Evolutionary conservation across 2,797 vertebrate species (phyloP), one percentile per base, ranked within the genome.

Genomic region (Myoxocephalus aenaeus): DNA sequence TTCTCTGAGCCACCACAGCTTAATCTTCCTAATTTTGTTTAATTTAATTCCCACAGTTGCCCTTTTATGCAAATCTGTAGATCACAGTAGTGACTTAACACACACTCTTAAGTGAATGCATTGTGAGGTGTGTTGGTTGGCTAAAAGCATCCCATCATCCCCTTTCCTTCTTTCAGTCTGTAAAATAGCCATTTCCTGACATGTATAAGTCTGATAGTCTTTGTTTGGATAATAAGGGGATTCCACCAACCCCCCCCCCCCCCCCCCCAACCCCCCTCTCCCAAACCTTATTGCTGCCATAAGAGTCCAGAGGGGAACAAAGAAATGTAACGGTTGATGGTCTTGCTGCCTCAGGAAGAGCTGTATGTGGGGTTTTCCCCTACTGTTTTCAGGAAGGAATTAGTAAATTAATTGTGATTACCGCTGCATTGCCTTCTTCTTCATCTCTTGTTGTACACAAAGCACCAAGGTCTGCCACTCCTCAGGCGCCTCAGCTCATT

Each of bases 331-430:
- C 71, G 78, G 69, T 66, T 80, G 75, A 57, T 68, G 71, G 81
- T 83, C 75, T 77, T 74, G 58, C 62, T 79, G 78, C 68, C 82
- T 83, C 66, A 11, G 81, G 87, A 86, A 66, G 48, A 78, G 53
- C 77, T 77, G 44, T 71, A 78, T 78, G 88, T 83, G 82, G 74
- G 70, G 61, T 64, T 85, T 76, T 50, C 79, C 76, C 80, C 84
- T 73, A 66, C 86, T 84, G 89, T 90, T 89, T 90, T 85, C 77
- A 90, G 88, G 81, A 91, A 89, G 80, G 88, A 90, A 93, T 93
- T 90, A 90, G 86, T 74, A 75, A 25, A 87, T 88, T 74, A 81
- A 86, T 89, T 90, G 89, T 87, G 79, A 88, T 88, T 90, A 75
- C 81, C 50, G 74, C 69, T 82, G 79, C 84, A 79, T 91, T 92